Conservation (phyloP, 1,140 invertebrate species). For the Zaprionus capensis region DNA sequence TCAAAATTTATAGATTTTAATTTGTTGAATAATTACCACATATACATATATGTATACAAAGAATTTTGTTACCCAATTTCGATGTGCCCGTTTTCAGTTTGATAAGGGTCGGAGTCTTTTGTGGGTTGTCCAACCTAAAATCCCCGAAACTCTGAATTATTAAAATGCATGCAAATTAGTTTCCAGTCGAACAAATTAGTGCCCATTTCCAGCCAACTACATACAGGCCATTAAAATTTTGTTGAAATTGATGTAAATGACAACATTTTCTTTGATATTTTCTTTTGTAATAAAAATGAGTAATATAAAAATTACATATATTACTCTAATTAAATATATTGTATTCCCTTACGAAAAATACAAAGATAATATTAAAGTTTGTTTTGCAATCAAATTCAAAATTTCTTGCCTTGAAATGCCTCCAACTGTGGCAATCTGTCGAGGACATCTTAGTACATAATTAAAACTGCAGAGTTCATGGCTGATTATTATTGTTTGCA, state of each 20-base stretch:
- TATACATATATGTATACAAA: not conserved
- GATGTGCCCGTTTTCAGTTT: conserved; percentile 59
- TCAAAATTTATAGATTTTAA: conserved; percentile 75
- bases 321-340: conserved; percentile 22
- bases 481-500: conserved; percentile 7
- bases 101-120: conserved; percentile 12
- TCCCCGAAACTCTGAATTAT: conserved; percentile 45
- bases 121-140: conserved; percentile 10
- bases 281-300: conserved; percentile 35
- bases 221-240: conserved; percentile 31
- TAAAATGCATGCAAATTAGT: conserved; percentile 69
- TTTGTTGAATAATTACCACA: conserved; percentile 61
- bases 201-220: conserved; percentile 27
- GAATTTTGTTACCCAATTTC: conserved; percentile 35
- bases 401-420: not conserved
- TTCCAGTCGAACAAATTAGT: conserved; percentile 47
- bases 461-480: conserved; percentile 41
- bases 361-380: not conserved
- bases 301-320: conserved; percentile 1
- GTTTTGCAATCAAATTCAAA: too few species aligned
- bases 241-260: conserved; percentile 16
- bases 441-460: conserved; percentile 21
- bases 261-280: conserved; percentile 15
- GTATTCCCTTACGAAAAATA: not conserved
- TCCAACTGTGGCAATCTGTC: not conserved